phyloP scores from a whole-genome alignment of 2,888 invertebrate species.

The Hedya salicella region DNA sequence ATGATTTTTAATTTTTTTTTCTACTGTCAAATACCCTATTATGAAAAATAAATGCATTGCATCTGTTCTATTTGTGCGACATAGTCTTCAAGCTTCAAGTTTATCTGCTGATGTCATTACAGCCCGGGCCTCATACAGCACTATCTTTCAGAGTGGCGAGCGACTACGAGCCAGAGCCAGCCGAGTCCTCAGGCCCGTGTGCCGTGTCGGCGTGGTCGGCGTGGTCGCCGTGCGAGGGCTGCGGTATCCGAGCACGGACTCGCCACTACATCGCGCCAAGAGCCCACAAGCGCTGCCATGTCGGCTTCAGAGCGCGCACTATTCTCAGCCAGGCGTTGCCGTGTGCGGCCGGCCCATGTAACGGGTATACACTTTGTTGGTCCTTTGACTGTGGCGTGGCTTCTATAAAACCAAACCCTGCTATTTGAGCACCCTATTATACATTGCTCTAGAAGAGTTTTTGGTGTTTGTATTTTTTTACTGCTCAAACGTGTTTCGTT shows the following conservation, averaged over 20 bases:
- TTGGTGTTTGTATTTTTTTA: not conserved
- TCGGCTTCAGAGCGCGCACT: conserved; percentile 71
- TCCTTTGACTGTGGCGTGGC: no score
- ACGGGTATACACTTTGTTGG: conserved; percentile 61
- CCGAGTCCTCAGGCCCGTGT: conserved; percentile 80
- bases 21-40: no score
- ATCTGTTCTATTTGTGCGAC: no score
- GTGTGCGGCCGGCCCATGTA: conserved; percentile 74
- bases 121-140: not conserved
- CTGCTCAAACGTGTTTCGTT: conserved; percentile 28
- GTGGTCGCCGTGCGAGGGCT: conserved; percentile 91
- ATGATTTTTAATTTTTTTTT: no score
- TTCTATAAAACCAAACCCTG: no score
- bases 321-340: conserved; percentile 76
- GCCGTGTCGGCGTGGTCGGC: conserved; percentile 90
- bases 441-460: no score
- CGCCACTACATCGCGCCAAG: conserved; percentile 87
- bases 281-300: conserved; percentile 87
- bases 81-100: no score
- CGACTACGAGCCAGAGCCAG: conserved; percentile 80
- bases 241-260: conserved; percentile 88
- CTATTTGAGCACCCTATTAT: no score
- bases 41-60: no score
- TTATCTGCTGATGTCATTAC: no score
- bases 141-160: conserved; percentile 64